Conservation (phyloP, 2,888 invertebrate genomes). For the Hofmannophila pseudospretella region DNA sequence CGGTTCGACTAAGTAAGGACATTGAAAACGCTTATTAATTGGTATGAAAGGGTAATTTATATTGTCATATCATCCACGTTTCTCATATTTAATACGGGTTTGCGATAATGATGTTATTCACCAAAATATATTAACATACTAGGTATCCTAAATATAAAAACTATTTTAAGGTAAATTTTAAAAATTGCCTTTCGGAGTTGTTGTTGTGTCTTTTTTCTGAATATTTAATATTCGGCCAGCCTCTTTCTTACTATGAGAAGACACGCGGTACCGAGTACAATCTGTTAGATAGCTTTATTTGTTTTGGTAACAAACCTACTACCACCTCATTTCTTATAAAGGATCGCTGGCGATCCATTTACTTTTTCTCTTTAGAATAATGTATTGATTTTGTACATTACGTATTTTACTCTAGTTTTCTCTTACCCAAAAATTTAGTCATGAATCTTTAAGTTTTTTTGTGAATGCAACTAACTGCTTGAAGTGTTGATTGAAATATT, state of each 20-base stretch:
- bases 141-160: slow-evolving; percentile 69
- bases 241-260: slow-evolving; percentile 40
- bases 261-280: slow-evolving; percentile 45
- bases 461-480: slow-evolving; percentile 70
- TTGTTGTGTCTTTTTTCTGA: slow-evolving; percentile 69
- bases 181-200: slow-evolving; percentile 72
- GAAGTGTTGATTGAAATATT: slow-evolving; percentile 59
- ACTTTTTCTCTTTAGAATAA: slow-evolving; percentile 69
- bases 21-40: slow-evolving; percentile 79
- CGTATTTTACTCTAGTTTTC: slow-evolving; percentile 53
- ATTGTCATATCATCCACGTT: slow-evolving; percentile 78
- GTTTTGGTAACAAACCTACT: slow-evolving; percentile 53
- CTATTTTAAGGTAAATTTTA: slow-evolving; percentile 72
- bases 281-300: slow-evolving; percentile 61
- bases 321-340: slow-evolving; percentile 68
- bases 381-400: slow-evolving; percentile 57
- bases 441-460: slow-evolving; percentile 49
- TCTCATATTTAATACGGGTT: slow-evolving; percentile 78
- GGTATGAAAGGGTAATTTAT: slow-evolving; percentile 79
- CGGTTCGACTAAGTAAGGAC: slow-evolving; percentile 72
- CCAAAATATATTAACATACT: slow-evolving; percentile 73
- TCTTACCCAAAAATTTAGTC: slow-evolving; percentile 47
- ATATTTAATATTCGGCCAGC: slow-evolving; percentile 68
- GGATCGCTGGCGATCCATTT: slow-evolving; percentile 75
- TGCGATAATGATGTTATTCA: slow-evolving; percentile 78